Evolutionary conservation across 2,797 vertebrate genomes (phyloP).

Genomic region (Pantherophis vulpinus): DNA sequence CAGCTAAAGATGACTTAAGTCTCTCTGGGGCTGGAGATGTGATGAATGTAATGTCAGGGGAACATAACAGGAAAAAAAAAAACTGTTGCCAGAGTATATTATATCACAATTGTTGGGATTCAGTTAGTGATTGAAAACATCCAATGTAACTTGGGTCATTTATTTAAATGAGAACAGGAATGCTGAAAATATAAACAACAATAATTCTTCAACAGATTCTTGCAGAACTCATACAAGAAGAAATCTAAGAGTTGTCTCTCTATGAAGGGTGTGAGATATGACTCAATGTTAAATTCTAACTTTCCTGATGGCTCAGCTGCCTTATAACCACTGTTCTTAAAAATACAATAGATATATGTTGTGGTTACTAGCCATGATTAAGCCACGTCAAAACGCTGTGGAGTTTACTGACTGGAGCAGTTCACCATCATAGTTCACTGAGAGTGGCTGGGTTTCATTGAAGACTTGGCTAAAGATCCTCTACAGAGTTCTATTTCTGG

Average conservation of each 20-base stretch:
- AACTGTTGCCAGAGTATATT: neutral
- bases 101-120: neutral
- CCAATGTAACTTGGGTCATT: neutral
- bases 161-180: neutral
- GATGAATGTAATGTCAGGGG: neutral
- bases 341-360: neutral
- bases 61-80: neutral
- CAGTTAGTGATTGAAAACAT: neutral
- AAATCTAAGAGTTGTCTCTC: neutral
- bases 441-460: neutral
- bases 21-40: neutral
- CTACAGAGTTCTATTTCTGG: neutral
- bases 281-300: neutral
- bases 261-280: neutral
- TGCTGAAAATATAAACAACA: neutral
- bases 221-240: neutral
- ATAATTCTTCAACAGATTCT: neutral
- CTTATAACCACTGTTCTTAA: neutral
- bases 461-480: neutral
- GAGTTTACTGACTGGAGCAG: neutral
- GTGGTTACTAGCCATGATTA: neutral
- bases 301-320: neutral
- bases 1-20: neutral
- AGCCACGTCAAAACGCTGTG: neutral
- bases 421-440: neutral